These are phyloP conservation scores for Pipa parva DNA, from an alignment of 2,113 vertebrate species.

Conservation along the genomic window DNA sequence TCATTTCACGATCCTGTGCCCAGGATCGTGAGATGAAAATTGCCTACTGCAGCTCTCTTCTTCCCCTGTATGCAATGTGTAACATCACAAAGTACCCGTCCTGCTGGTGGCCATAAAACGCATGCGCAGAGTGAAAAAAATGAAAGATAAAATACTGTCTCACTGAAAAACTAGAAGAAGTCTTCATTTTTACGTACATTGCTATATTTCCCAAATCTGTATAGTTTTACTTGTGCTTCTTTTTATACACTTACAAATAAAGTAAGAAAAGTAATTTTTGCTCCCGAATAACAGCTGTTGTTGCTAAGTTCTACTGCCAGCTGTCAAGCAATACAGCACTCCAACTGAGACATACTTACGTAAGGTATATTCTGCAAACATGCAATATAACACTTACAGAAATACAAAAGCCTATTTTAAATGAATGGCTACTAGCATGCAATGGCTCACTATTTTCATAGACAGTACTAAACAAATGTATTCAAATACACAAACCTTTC, in stretches of 20 bases:
- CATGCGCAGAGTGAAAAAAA: no score
- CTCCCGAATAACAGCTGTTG: conserved; percentile 9
- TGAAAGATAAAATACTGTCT: no score
- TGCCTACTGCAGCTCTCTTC: no score
- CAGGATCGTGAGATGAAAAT: no score
- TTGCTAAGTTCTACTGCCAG: conserved; percentile 9
- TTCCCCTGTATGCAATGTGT: no score
- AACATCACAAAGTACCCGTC: no score
- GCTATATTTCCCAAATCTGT: no score
- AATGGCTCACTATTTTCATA: neutral
- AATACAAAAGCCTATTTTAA: neutral
- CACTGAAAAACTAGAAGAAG: no score
- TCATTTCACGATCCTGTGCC: no score
- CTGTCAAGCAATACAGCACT: conserved; percentile 4
- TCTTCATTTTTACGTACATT: neutral
- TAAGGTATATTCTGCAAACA: neutral
- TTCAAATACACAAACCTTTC: no score
- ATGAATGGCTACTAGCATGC: neutral
- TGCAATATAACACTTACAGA: neutral
- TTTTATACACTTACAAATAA: neutral
- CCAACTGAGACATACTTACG: conserved; percentile 12
- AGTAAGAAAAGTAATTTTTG: neutral
- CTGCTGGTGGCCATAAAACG: no score
- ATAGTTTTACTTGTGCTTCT: conserved; percentile 17
- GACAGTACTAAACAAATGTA: no score